Evolutionary conservation across 2,888 invertebrate species (phyloP).

Genomic region (Nasonovia ribisnigri): DNA sequence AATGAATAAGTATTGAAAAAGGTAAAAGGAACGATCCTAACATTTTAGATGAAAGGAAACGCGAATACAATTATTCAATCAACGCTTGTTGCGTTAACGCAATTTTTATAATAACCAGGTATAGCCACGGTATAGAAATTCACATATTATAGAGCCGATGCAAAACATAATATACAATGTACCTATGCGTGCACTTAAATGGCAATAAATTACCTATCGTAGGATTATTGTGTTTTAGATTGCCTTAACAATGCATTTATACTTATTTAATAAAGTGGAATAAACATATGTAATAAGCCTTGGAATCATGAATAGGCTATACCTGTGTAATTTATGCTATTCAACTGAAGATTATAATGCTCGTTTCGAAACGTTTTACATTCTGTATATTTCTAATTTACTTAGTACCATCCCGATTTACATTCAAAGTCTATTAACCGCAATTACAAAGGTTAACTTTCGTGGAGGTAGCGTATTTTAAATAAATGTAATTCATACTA

Average conservation of each 20-base stretch:
- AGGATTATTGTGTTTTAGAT: not conserved
- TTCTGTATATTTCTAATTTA: constrained; percentile 17
- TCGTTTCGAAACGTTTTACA: constrained; percentile 1
- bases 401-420: constrained; percentile 18
- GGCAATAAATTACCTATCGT: not conserved
- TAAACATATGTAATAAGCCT: not conserved
- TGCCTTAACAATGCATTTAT: not conserved
- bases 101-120: not conserved
- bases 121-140: not conserved
- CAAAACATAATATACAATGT: not conserved
- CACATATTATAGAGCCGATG: not conserved
- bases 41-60: constrained; percentile 30
- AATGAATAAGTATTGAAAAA: constrained; percentile 29
- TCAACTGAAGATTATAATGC: not conserved
- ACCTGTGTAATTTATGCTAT: constrained; percentile 21
- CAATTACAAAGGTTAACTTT: constrained; percentile 30
- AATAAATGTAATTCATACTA: not conserved
- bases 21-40: not conserved
- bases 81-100: not conserved
- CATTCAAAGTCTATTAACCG: constrained; percentile 27
- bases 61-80: constrained; percentile 31
- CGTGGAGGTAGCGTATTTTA: not conserved
- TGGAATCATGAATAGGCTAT: not conserved
- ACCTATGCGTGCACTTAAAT: not conserved
- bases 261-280: constrained; percentile 28